phyloP scores from a whole-genome alignment of 2,888 invertebrate species.

The Epinotia nisella region DNA sequence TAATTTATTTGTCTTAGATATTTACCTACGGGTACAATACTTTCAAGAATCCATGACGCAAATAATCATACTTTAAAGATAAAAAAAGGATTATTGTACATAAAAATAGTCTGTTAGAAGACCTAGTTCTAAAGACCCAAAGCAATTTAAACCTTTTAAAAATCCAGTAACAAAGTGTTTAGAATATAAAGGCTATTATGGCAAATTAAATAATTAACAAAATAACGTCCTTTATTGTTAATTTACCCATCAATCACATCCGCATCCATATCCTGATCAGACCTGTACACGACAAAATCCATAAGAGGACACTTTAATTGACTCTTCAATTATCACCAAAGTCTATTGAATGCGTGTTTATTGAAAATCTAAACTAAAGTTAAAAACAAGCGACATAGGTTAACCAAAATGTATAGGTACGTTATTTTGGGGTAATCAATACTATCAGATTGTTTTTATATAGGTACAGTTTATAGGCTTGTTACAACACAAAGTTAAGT shows the following conservation, averaged over 20 bases:
- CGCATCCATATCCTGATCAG: slow-evolving; percentile 52
- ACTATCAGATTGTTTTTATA: neutral
- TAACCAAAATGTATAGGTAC: neutral
- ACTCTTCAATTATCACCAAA: slow-evolving; percentile 12
- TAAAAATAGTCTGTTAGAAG: too few relatives aligned
- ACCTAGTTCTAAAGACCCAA: too few relatives aligned
- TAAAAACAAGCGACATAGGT: neutral
- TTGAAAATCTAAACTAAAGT: neutral
- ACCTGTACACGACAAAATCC: slow-evolving; percentile 50
- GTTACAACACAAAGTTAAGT: neutral
- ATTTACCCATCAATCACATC: slow-evolving; percentile 38
- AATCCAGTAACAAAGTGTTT: neutral
- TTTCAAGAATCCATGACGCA: too few relatives aligned
- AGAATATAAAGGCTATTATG: neutral
- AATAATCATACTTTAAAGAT: neutral
- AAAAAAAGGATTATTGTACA: neutral
- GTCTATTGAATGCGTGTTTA: neutral
- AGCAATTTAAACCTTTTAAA: too few relatives aligned
- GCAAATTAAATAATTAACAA: neutral
- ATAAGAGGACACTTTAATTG: slow-evolving; percentile 16
- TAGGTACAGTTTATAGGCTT: neutral
- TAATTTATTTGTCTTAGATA: too few relatives aligned
- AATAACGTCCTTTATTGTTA: neutral
- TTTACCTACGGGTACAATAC: too few relatives aligned
- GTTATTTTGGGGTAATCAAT: neutral